Conservation (phyloP, 2,797 vertebrate genomes). For the Anolis apletophallus region DNA sequence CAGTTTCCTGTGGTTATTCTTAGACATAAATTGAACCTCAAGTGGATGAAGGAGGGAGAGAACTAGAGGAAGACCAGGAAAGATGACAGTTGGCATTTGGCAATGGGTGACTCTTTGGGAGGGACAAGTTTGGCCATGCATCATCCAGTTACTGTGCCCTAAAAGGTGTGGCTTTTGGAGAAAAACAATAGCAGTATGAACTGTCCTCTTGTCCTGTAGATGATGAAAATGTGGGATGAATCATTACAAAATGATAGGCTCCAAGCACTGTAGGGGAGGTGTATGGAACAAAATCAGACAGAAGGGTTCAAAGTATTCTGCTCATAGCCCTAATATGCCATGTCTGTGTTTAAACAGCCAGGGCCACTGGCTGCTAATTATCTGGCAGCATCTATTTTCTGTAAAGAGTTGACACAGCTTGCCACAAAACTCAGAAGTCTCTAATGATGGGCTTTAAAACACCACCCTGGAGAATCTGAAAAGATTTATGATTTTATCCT, state of each 20-base stretch:
- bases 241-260: slow-evolving; percentile 52
- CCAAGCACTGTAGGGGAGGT: slow-evolving; percentile 45
- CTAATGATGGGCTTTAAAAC: slow-evolving; percentile 52
- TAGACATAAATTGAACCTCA: neutral
- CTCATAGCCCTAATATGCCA: slow-evolving; percentile 40
- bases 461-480: slow-evolving; percentile 38
- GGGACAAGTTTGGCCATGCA: neutral
- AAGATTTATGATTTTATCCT: slow-evolving; percentile 43
- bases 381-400: slow-evolving; percentile 63
- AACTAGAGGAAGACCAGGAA: neutral
- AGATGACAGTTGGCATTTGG: neutral
- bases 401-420: slow-evolving; percentile 54
- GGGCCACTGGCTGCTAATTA: slow-evolving; percentile 60
- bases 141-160: neutral
- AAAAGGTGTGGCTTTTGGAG: neutral
- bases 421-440: slow-evolving; percentile 61
- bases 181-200: slow-evolving; percentile 41
- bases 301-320: slow-evolving; percentile 46
- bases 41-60: neutral
- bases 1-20: neutral
- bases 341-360: slow-evolving; percentile 63
- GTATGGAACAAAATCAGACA: slow-evolving; percentile 55
- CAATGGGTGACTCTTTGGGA: neutral
- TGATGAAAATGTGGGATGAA: slow-evolving; percentile 61
- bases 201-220: slow-evolving; percentile 33